Percentiles rank a stretch among this genome's conserved stretches.
These are phyloP conservation scores for Penaeus vannamei DNA, from an alignment of 1,140 invertebrate genomes.

Conservation along the genomic window DNA sequence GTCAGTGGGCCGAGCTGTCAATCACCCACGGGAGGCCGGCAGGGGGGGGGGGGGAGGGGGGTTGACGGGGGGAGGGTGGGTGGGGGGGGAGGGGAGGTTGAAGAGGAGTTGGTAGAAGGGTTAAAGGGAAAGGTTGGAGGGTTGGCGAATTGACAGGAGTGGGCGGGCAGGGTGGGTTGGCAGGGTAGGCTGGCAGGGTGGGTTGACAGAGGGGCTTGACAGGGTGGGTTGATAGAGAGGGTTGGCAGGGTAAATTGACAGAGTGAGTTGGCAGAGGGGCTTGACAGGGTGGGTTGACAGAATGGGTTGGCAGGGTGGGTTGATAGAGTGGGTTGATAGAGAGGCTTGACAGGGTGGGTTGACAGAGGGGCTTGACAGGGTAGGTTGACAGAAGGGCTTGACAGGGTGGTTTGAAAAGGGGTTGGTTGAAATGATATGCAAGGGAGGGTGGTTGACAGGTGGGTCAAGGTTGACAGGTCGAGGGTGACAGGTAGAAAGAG, in stretches of 20 bases:
- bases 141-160: not conserved
- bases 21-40: too few species aligned
- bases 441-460: not conserved
- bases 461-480: not conserved
- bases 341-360: not conserved
- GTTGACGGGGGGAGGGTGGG: too few species aligned
- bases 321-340: not conserved
- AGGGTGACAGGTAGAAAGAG: too few species aligned
- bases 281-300: not conserved
- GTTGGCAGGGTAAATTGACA: too few species aligned
- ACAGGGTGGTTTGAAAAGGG: not conserved
- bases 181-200: not conserved
- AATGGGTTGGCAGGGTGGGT: not conserved
- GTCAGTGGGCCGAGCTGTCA: too few species aligned
- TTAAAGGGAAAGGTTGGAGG: too few species aligned
- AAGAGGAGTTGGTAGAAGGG: not conserved
- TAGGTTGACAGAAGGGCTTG: too few species aligned
- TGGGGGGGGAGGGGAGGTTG: too few species aligned
- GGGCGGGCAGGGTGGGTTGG: not conserved
- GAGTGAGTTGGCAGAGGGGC: too few species aligned
- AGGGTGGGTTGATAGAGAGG: too few species aligned
- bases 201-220: not conserved
- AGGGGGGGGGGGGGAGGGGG: too few species aligned
- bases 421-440: not conserved
- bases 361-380: not conserved